These are phyloP conservation scores for Nycticryphes semicollaris DNA, from an alignment of 2,113 vertebrate genomes.

Conservation along the genomic window DNA sequence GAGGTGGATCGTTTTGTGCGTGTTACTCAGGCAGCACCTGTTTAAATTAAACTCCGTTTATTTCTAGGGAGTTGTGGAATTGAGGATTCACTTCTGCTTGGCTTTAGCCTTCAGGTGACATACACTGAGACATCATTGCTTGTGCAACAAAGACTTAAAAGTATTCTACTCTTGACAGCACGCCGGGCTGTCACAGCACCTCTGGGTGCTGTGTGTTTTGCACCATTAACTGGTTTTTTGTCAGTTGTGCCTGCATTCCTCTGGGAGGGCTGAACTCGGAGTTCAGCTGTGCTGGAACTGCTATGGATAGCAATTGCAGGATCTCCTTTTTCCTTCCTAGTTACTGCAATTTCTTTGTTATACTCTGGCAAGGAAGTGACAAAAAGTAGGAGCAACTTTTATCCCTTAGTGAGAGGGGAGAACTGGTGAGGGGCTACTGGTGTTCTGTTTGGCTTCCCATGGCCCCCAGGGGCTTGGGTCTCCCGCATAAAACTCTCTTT, in stretches of 20 bases:
- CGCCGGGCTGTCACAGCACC: accelerated
- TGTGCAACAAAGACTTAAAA: background rate
- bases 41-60: background rate
- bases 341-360: background rate
- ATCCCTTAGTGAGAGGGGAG: background rate
- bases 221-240: background rate
- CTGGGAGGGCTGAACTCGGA: background rate
- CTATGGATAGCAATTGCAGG: background rate
- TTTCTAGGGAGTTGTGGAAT: constrained; percentile 14
- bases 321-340: background rate
- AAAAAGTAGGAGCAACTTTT: background rate
- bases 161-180: background rate
- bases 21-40: constrained; percentile 23
- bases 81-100: background rate
- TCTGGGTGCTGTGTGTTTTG: background rate
- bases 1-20: background rate
- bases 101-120: background rate
- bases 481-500: no score
- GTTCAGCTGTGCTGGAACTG: background rate
- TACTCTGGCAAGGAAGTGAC: background rate
- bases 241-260: background rate
- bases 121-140: background rate
- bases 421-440: background rate
- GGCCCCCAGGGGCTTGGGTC: no score
- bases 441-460: background rate